Evolutionary conservation across 2,888 invertebrate genomes (phyloP), one percentile per base, ranked within the genome.

Genomic region (Aleiodes alternator): DNA sequence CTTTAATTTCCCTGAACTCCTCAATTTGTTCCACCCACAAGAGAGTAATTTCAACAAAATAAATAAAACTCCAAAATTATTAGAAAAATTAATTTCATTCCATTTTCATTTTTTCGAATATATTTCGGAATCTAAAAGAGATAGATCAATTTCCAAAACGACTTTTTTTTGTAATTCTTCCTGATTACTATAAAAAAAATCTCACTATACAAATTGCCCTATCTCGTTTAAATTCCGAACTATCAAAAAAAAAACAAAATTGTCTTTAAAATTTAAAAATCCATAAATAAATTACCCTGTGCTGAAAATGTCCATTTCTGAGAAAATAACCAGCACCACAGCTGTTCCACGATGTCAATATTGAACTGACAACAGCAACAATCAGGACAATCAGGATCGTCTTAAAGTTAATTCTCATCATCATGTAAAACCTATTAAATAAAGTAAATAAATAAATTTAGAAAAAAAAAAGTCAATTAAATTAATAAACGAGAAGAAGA

Each of bases 401-500:
- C 90, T 96, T 96, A 89, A 96, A 91, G 90, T 96, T 96, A 84
- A 96, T 90, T 82, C 96, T 93, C 93, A 95, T 92, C 92, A 95
- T 94, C 91, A 94, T 92, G 86, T 90, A 90, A 84, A 90, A 91
- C 86, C 88, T 88, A 66, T 73, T 38, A 1, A 9, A 48, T 23
- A 50, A 66, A 34, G 2, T 23, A 23, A 23, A 23, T 23, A 23
- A 23, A 23, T 23, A 23, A 23, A 23, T 23, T 23, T 23, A 23
- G 23, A 23, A 14, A 5, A 57, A 9, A 29, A 16, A 12, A 12
- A 59, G 12, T 29, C 8, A 3, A 59, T 59, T 12, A 1, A 3
- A 11, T 12, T 11, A 68, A 50, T 68, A 51, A 23, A 51, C 50
- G 11, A 14, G 14, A n/a, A 29, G 23, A 50, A 3, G 50, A 68